A percentile compares a stretch with the other conserved stretches of the same genome.
Evolutionary conservation across 2,888 invertebrate species (phyloP).

Genomic region (Dendrolimus houi): DNA sequence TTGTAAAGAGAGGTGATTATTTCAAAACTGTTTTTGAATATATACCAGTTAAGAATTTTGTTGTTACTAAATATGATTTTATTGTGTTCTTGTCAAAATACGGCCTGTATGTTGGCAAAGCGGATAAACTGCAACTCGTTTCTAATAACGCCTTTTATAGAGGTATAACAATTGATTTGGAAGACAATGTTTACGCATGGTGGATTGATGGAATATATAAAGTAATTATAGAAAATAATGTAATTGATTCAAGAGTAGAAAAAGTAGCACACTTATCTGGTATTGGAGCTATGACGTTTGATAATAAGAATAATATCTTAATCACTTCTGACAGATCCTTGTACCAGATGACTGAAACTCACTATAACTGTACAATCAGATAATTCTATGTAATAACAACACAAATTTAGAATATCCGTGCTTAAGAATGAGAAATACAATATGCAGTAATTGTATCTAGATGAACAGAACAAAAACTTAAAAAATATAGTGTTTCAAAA

Average conservation of each 20-base stretch:
- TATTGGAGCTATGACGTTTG: conserved; percentile 54
- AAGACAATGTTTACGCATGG: conserved; percentile 52
- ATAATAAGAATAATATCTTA: conserved; percentile 50
- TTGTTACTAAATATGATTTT: conserved; percentile 44
- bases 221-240: conserved; percentile 33
- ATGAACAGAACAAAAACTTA: no score
- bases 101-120: conserved; percentile 46
- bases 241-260: conserved; percentile 34
- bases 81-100: conserved; percentile 39
- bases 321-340: conserved; percentile 41
- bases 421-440: no score
- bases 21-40: conserved; percentile 39
- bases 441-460: no score
- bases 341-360: conserved; percentile 29
- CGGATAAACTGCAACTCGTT: conserved; percentile 26
- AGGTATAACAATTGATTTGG: conserved; percentile 48
- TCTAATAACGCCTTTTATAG: conserved; percentile 52
- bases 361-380: conserved; percentile 16
- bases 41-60: conserved; percentile 41
- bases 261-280: conserved; percentile 35
- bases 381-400: neutral
- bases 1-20: conserved; percentile 42
- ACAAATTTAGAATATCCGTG: no score
- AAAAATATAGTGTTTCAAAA: no score
- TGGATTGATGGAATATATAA: conserved; percentile 61